A percentile compares a stretch with the other conserved stretches of the same genome.
Evolutionary conservation across 2,797 vertebrate genomes (phyloP).

Genomic region (Phrynocephalus vlangalii): DNA sequence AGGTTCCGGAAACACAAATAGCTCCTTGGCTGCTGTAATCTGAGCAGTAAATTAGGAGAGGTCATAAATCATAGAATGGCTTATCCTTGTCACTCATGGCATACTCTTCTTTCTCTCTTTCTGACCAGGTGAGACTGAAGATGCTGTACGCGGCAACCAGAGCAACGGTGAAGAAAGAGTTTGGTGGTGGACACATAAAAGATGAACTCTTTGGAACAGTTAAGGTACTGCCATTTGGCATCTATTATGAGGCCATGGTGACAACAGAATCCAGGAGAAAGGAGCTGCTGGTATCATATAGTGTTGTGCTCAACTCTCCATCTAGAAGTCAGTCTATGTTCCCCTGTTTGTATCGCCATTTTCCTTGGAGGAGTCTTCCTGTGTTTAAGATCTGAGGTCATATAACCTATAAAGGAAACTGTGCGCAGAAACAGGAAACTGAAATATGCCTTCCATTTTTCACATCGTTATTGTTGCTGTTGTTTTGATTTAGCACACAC

Average conservation of each 20-base stretch:
- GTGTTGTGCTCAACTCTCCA: fast-evolving
- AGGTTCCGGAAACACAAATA: neutral
- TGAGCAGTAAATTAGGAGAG: neutral
- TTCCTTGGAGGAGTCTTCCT: neutral
- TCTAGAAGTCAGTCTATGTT: neutral
- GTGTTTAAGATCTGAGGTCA: neutral
- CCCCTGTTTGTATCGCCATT: too few relatives aligned
- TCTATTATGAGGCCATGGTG: too few relatives aligned
- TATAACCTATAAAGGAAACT: neutral
- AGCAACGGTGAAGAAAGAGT: slow-evolving; percentile 98
- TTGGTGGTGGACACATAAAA: slow-evolving; percentile 95
- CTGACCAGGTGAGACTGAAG: slow-evolving; percentile 92
- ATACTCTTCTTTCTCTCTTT: neutral
- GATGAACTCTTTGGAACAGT: slow-evolving; percentile 95
- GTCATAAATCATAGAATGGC: neutral
- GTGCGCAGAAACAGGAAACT: neutral
- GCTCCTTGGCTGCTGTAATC: neutral
- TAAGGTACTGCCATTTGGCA: slow-evolving; percentile 79
- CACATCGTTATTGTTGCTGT: neutral
- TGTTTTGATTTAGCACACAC: too few relatives aligned
- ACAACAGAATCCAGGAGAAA: neutral
- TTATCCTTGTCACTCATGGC: neutral
- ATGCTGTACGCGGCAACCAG: slow-evolving; percentile 98
- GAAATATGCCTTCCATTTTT: neutral
- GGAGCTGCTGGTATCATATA: fast-evolving